A percentile compares a stretch with the other conserved stretches of the same genome.
Evolutionary conservation across 2,113 vertebrate genomes (phyloP).

Genomic region (Oncorhynchus keta): DNA sequence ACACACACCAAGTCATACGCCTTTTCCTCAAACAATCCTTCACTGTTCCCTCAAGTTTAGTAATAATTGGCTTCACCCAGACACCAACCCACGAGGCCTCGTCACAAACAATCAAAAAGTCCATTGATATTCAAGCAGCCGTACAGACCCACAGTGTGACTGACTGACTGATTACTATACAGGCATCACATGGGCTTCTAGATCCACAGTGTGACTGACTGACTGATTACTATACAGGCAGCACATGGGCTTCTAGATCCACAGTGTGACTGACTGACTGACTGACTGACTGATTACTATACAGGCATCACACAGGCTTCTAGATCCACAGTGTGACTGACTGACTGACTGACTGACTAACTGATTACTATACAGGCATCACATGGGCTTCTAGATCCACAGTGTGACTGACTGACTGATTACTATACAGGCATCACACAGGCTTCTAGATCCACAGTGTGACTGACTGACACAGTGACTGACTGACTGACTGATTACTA

Average conservation of each 20-base stretch:
- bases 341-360: too few species aligned
- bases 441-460: too few species aligned
- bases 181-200: slow-evolving; percentile 80
- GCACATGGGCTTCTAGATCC: too few species aligned
- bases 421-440: too few species aligned
- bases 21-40: slow-evolving; percentile 73
- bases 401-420: too few species aligned
- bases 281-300: too few species aligned
- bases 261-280: too few species aligned
- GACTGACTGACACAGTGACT: too few species aligned
- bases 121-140: slow-evolving; percentile 80
- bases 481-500: slow-evolving; percentile 38
- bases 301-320: too few species aligned
- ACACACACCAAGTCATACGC: slow-evolving; percentile 67
- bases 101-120: slow-evolving; percentile 92
- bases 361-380: slow-evolving; percentile 65
- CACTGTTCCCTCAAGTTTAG: slow-evolving; percentile 80
- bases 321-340: too few species aligned
- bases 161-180: slow-evolving; percentile 40
- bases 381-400: slow-evolving; percentile 76
- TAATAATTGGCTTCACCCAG: slow-evolving; percentile 88
- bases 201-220: slow-evolving; percentile 70
- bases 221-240: too few species aligned
- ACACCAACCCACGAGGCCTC: slow-evolving; percentile 79
- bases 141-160: too few species aligned